A percentile compares a stretch with the other conserved stretches of the same genome.
These are phyloP conservation scores for Melanotaenia parkinsoni DNA, from an alignment of 2,797 vertebrate species.

Conservation along the genomic window DNA sequence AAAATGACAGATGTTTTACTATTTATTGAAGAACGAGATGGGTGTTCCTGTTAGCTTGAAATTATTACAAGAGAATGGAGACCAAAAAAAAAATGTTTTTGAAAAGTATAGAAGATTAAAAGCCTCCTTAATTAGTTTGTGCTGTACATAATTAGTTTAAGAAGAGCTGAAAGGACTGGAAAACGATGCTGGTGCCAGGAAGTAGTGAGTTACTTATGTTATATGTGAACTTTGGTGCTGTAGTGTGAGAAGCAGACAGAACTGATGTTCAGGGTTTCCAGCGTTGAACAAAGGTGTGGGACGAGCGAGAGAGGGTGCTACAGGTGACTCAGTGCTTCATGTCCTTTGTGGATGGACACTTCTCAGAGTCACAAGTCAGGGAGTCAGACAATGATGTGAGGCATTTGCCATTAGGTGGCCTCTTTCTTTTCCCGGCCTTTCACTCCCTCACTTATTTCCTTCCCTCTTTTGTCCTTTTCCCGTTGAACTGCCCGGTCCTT, in stretches of 20 bases:
- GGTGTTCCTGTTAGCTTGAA: not conserved
- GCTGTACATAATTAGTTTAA: not conserved
- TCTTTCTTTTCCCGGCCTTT: conserved; percentile 36
- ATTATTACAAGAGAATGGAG: not conserved
- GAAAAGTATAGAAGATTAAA: not conserved
- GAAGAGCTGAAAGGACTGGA: not conserved
- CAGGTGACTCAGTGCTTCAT: conserved; percentile 49
- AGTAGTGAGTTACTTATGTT: not conserved
- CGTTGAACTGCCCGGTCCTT: conserved; percentile 47
- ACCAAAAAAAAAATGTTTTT: conserved; percentile 1
- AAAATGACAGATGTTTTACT: conserved; percentile 8
- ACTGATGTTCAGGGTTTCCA: not conserved
- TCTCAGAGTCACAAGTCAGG: conserved; percentile 41
- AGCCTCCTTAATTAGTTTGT: not conserved
- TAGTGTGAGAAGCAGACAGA: not conserved
- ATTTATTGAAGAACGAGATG: not conserved
- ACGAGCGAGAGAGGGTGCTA: conserved; percentile 10
- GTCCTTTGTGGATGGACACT: conserved; percentile 26
- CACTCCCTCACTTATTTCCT: conserved; percentile 41
- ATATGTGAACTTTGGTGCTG: not conserved
- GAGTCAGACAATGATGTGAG: conserved; percentile 31
- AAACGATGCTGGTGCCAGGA: not conserved
- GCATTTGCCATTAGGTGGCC: conserved; percentile 43
- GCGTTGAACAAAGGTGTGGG: conserved; percentile 36
- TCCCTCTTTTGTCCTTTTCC: conserved; percentile 54